Evolutionary conservation across 2,797 vertebrate species (phyloP).

Genomic region (Cuniculus paca): DNA sequence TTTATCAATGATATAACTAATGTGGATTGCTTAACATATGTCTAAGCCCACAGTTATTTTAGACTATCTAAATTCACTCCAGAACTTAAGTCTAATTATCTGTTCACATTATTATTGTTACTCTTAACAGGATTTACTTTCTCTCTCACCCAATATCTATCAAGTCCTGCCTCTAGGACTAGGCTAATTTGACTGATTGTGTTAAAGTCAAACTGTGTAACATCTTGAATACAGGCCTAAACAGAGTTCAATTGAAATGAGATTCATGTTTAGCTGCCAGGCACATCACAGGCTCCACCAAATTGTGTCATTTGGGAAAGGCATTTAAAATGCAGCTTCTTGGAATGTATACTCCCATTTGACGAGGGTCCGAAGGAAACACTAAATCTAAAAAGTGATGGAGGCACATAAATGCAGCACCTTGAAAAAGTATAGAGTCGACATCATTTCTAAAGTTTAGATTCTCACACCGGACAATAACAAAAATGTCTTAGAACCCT

Average conservation of each 20-base stretch:
- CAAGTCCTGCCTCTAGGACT: constrained; percentile 25
- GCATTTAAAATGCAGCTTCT: constrained; percentile 20
- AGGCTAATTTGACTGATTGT: constrained; percentile 64
- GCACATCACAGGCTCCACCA: neutral
- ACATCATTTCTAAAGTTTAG: neutral
- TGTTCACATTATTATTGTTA: constrained; percentile 46
- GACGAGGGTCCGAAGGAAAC: constrained; percentile 42
- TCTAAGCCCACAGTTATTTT: constrained; percentile 2
- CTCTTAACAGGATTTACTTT: constrained; percentile 53
- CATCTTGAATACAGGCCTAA: constrained; percentile 26
- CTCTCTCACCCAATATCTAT: constrained; percentile 1
- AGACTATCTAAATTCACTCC: constrained; percentile 41
- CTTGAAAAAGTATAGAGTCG: neutral
- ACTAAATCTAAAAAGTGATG: neutral
- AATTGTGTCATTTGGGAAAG: constrained; percentile 41
- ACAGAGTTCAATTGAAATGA: constrained; percentile 75
- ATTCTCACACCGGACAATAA: neutral
- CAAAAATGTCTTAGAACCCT: constrained; percentile 27
- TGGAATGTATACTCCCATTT: constrained; percentile 48
- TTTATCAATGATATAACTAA: constrained; percentile 27
- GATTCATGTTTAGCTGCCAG: constrained; percentile 69
- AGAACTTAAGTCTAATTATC: constrained; percentile 60
- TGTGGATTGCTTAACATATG: neutral
- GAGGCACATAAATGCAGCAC: neutral
- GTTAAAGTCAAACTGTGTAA: constrained; percentile 67